Base-by-base conservation (phyloP, 2,797 vertebrate species). In the Sebastolobus alascanus region DNA sequence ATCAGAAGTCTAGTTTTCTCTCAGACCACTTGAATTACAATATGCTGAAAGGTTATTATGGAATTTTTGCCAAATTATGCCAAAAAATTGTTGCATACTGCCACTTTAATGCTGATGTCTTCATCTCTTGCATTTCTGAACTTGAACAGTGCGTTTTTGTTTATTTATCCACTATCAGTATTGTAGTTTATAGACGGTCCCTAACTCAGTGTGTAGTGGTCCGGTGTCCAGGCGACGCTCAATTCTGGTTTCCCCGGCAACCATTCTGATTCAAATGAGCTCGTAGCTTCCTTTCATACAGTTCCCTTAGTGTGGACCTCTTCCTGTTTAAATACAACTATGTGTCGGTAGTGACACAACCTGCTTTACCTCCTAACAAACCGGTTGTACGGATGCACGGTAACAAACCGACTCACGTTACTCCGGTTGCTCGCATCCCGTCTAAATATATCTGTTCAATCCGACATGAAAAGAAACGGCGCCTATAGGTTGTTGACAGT, bases 401-500 rank as follows among this genome's bases (percentile, higher is more conserved):
- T 54, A 31, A 22, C 18, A 65, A 43, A 33, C 13, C 29, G 18
- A 14, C 55, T 33, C 3, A 56, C 50, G 14, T 6, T 12, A n/a
- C 40, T 59, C 14, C 5, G 27, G 10, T 14, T 13, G 12, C 16
- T 74, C 11, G 25, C 29, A 18, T 14, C 20, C 11, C 14, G 9
- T 25, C 37, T 50, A 11, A 22, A 2, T 4, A 2, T 4, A 2
- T 64, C 50, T 3, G 46, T 14, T 46, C 20, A 14, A 0, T 43
- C 55, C 79, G 89, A 85, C 46, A 96, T 95, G 95, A 96, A 95
- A 93, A 93, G 94, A 79, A 95, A 85, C 90, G 91, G 94, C 25
- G 80, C 93, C 0, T 96, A 96, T 66, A 94, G 73, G 71, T 93
- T 96, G 75, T 68, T 96, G 50, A 95, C 96, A 0, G 96, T 96